These are phyloP conservation scores for Hippopotamus amphibius DNA, from an alignment of 2,113 vertebrate genomes.

Conservation along the genomic window DNA sequence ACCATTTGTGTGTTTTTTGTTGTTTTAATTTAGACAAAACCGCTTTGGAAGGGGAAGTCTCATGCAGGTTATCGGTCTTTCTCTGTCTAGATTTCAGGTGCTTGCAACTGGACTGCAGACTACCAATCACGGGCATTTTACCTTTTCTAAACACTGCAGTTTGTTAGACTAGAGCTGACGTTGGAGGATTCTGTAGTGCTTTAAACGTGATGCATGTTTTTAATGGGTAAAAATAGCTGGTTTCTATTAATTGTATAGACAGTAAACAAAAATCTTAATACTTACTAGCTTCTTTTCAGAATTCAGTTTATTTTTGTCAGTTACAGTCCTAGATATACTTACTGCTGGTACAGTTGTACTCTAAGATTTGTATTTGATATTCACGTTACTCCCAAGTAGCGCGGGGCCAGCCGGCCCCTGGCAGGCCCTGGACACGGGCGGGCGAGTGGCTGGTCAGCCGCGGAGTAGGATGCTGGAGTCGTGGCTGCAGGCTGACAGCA, in stretches of 20 bases:
- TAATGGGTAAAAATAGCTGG: slow-evolving; percentile 95
- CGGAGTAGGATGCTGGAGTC: slow-evolving; percentile 88
- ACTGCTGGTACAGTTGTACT: slow-evolving; percentile 99
- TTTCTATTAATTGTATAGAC: slow-evolving; percentile 98
- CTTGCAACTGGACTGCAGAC: slow-evolving; percentile 90
- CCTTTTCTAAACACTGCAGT: slow-evolving; percentile 90
- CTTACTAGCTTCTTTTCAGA: slow-evolving; percentile 93
- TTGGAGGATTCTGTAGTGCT: slow-evolving; percentile 92
- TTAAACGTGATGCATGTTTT: slow-evolving; percentile 91
- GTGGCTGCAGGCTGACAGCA: slow-evolving; percentile 79
- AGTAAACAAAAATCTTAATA: slow-evolving; percentile 92
- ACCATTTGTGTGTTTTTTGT: slow-evolving; percentile 75
- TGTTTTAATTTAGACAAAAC: slow-evolving; percentile 79
- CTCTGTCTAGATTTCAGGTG: slow-evolving; percentile 86
- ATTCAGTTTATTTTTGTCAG: slow-evolving; percentile 93
- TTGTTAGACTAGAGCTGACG: slow-evolving; percentile 89
- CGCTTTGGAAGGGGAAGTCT: slow-evolving; percentile 87
- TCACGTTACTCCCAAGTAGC: slow-evolving; percentile 89
- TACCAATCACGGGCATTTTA: slow-evolving; percentile 89
- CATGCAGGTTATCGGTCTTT: slow-evolving; percentile 88
- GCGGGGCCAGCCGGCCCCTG: slow-evolving; percentile 89
- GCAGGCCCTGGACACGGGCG: slow-evolving; percentile 88
- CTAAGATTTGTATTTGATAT: slow-evolving; percentile 92
- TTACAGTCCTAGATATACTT: slow-evolving; percentile 95
- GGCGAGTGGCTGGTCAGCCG: slow-evolving; percentile 81